Conservation (phyloP, 2,797 vertebrate species). For the Triplophysa yarkandensis region DNA sequence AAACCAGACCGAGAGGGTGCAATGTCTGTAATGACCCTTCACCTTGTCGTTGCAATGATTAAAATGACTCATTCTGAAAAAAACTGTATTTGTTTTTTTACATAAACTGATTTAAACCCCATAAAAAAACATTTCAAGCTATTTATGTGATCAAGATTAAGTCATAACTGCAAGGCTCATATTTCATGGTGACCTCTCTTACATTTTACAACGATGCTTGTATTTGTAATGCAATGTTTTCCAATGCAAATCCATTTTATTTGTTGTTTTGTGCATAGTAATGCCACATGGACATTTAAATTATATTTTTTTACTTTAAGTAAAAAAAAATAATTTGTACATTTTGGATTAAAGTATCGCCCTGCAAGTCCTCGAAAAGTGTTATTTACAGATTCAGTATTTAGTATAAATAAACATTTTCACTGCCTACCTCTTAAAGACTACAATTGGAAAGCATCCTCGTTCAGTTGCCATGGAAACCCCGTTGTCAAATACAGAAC, state of each 20-base stretch:
- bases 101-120: neutral
- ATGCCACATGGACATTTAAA: neutral
- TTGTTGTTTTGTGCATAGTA: neutral
- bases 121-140: neutral
- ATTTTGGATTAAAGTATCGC: neutral
- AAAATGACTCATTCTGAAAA: slow-evolving; percentile 62
- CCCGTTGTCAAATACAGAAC: slow-evolving; percentile 16
- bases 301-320: neutral
- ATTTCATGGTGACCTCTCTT: no score
- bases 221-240: no score
- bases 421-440: neutral
- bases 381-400: neutral
- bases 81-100: neutral
- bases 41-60: slow-evolving; percentile 63
- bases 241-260: no score
- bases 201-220: no score
- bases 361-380: neutral
- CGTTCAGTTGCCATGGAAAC: slow-evolving; percentile 46
- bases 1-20: slow-evolving; percentile 55
- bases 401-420: neutral
- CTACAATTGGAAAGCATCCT: slow-evolving; percentile 4
- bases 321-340: neutral
- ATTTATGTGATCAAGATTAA: no score
- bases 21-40: slow-evolving; percentile 52
- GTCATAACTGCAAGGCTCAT: no score